A percentile compares a stretch with the other conserved stretches of the same genome.
Conservation (phyloP, 1,140 invertebrate species). For the Drosophila paulistorum region DNA sequence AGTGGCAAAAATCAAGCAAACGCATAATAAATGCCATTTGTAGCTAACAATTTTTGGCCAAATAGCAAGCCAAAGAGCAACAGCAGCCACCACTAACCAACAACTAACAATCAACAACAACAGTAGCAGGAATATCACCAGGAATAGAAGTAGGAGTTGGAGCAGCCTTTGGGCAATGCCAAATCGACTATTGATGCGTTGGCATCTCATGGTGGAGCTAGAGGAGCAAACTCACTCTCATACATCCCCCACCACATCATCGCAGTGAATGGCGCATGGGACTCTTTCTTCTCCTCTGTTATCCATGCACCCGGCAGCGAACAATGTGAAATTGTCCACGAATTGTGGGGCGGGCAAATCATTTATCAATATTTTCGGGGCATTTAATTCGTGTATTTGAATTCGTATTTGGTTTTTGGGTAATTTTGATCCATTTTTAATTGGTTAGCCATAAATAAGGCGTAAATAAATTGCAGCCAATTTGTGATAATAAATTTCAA, state of each 20-base stretch:
- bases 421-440: constrained; percentile 19
- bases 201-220: constrained; percentile 37
- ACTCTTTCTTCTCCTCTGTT: not conserved
- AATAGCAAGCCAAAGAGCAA: constrained; percentile 12
- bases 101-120: not conserved
- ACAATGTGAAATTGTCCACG: constrained; percentile 56
- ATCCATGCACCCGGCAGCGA: constrained; percentile 8
- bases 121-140: not conserved
- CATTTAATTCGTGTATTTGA: constrained; percentile 29
- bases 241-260: constrained; percentile 4
- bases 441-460: constrained; percentile 19
- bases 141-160: not conserved
- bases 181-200: constrained; percentile 55
- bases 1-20: constrained; percentile 53
- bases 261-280: not conserved
- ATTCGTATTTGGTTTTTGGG: constrained; percentile 9
- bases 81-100: not conserved
- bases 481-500: constrained; percentile 22
- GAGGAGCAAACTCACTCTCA: not conserved
- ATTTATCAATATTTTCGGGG: constrained; percentile 59
- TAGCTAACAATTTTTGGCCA: constrained; percentile 46
- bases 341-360: constrained; percentile 34
- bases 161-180: constrained; percentile 15
- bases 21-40: constrained; percentile 55
- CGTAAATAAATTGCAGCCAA: constrained; percentile 19